Base-by-base conservation (phyloP, 2,113 vertebrate species). In the Python bivittatus region DNA sequence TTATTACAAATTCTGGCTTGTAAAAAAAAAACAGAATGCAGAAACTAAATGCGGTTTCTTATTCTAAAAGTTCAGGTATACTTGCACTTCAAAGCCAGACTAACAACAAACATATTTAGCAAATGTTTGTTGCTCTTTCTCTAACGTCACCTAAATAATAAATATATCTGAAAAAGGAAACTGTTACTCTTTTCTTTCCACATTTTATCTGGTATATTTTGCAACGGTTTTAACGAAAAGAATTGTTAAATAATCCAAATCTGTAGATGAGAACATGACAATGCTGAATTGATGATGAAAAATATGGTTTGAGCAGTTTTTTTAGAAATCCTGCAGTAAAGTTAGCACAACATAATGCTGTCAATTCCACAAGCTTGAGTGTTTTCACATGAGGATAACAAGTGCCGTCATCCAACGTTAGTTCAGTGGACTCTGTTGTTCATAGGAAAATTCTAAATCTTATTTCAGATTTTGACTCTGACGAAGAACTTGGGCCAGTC, bases 391-490 rank as follows among this genome's bases (percentile, higher is more conserved):
- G 96, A 90, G 92, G 95, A 96, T 95, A 95, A 93, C 95, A 94
- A 96, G 95, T 97, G 95, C 96, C 91, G 87, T 53, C 22, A 88
- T 93, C 93, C 91, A 88, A 91, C 94, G 91, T 56, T 84, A 91
- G 89, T 85, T 88, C 29, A 58, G 90, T 96, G 95, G 92, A 94
- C 93, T 94, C 6, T 60, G 44, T 95, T 95, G 92, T 97, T 98
- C 29, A 98, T 95, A 96, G 97, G 97, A 97, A 95, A 96, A 94
- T 97, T 98, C 97, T 97, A 96, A 97, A 97, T 98, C 97, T 98
- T 96, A 97, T 98, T 98, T 95, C 98, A 98, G 98, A 97, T 98
- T 97, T 98, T 97, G 97, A 98, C 96, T 97, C 97, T 95, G 98
- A 98, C 79, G 97, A 98, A 97, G 97, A 98, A 95, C 97, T 97